Evolutionary conservation across 2,888 invertebrate genomes (phyloP), one percentile per base, ranked within the genome.

Genomic region (Halocaridina rubra): DNA sequence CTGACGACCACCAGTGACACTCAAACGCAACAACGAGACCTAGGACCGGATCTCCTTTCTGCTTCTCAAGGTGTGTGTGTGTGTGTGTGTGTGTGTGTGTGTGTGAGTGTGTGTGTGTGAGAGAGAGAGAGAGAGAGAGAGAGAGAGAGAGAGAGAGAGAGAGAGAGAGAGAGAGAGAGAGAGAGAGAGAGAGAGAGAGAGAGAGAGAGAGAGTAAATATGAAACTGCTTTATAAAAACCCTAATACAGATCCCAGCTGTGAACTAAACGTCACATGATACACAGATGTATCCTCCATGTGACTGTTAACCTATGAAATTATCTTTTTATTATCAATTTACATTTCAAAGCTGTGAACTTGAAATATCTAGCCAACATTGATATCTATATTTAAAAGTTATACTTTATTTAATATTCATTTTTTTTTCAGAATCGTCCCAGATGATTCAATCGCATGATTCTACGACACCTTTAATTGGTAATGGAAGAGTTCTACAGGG

Each of bases 361-460:
- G n/a, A 64, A 1, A 64, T 64, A 64, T 64, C 29, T 72, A 72
- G 29, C 29, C 22, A 72, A 64, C 27, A 71, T 30, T 10, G 10
- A 71, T 71, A 24, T 30, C n/a, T 71, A 27, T 71, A 71, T 71
- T 24, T 71, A n/a, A 24, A 27, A 22, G 30, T 71, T 22, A 24
- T 24, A 10, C 16, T 29, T 27, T 29, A 16, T 71, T 27, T 24
- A 30, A 7, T 72, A 19, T 5, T 7, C 32, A 72, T 72, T 1
- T n/a, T 22, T 33, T 16, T 72, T 69, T 4, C 75, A 86, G 86
- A 86, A 30, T 86, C 86, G 8, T 72, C 84, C 24, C 8, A 81
- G 72, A 84, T 86, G 80, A 76, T 80, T 29, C 86, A 84, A 29
- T 86, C 86, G 1, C 86, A 86, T 24, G 86, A 86, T 32, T 86